Conservation (phyloP, 2,797 vertebrate genomes). For the Malacoctenus gilli region DNA sequence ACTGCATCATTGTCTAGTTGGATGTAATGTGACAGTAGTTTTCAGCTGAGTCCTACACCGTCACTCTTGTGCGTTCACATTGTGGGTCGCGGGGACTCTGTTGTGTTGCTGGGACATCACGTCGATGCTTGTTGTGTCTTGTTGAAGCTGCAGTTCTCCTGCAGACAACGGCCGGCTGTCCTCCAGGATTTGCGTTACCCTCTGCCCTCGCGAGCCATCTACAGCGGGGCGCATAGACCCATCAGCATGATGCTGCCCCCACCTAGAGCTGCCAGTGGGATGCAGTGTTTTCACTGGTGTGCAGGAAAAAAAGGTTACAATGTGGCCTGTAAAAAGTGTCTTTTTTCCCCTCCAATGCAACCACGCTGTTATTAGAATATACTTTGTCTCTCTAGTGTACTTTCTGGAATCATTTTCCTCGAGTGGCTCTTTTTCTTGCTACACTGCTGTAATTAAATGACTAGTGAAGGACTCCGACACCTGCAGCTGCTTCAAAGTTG, state of each 20-base stretch:
- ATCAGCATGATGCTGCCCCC: constrained; percentile 26
- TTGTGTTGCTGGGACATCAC: constrained; percentile 3
- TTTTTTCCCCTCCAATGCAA: too few relatives aligned
- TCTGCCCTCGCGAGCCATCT: constrained; percentile 3
- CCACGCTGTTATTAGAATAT: background rate
- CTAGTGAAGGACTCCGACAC: too few relatives aligned
- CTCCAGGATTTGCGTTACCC: constrained; percentile 25
- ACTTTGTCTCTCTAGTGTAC: background rate
- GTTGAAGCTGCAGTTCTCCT: too few relatives aligned
- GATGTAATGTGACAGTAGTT: background rate
- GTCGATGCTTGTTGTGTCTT: background rate
- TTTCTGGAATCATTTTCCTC: background rate
- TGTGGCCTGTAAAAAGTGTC: background rate
- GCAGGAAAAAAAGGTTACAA: constrained; percentile 1
- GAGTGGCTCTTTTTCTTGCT: too few relatives aligned
- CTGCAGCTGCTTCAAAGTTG: too few relatives aligned
- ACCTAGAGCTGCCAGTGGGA: constrained; percentile 5
- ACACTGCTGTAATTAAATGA: too few relatives aligned
- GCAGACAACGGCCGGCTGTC: constrained; percentile 20
- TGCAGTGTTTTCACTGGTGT: constrained; percentile 25
- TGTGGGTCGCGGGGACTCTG: constrained; percentile 1
- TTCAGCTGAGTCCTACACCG: background rate
- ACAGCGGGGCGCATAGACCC: constrained; percentile 18
- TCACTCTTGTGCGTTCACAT: background rate
- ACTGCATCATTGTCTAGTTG: background rate